These are phyloP conservation scores for Chaetophractus vellerosus DNA, from an alignment of 2,797 vertebrate genomes.

Conservation along the genomic window DNA sequence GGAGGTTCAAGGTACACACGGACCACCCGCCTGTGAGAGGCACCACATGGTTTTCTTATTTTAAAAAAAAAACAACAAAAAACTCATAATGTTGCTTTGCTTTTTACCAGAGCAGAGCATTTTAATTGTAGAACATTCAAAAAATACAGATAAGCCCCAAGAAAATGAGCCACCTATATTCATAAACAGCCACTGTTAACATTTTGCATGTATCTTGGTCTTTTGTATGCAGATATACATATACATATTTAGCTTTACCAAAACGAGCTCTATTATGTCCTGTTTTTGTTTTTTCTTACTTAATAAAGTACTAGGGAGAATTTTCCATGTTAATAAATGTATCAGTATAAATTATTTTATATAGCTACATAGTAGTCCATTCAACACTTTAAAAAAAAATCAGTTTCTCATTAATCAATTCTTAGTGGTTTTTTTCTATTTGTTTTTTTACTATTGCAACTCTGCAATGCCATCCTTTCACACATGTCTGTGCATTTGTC, in stretches of 20 bases:
- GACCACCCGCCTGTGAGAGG: neutral
- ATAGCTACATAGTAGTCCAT: neutral
- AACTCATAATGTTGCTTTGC: neutral
- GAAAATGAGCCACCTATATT: neutral
- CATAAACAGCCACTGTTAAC: neutral
- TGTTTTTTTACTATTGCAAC: neutral
- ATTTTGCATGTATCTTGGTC: neutral
- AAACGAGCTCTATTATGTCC: slow-evolving; percentile 8
- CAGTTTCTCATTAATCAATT: neutral
- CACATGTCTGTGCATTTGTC: neutral
- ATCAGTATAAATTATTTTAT: neutral
- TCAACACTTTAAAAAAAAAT: slow-evolving; percentile 10
- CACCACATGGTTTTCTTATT: neutral
- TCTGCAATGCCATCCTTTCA: neutral
- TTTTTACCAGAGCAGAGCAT: neutral
- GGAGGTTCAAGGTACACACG: slow-evolving; percentile 95
- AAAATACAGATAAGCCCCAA: neutral
- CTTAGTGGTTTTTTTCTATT: neutral
- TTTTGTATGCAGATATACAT: neutral
- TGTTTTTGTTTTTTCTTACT: neutral
- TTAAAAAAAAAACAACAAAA: neutral
- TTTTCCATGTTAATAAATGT: neutral
- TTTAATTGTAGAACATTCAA: neutral
- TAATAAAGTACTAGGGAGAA: neutral
- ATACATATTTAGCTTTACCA: neutral